These are phyloP conservation scores for human (Homo sapiens) DNA, from an alignment of 2,113 vertebrate genomes.

Conservation along the genomic window DNA sequence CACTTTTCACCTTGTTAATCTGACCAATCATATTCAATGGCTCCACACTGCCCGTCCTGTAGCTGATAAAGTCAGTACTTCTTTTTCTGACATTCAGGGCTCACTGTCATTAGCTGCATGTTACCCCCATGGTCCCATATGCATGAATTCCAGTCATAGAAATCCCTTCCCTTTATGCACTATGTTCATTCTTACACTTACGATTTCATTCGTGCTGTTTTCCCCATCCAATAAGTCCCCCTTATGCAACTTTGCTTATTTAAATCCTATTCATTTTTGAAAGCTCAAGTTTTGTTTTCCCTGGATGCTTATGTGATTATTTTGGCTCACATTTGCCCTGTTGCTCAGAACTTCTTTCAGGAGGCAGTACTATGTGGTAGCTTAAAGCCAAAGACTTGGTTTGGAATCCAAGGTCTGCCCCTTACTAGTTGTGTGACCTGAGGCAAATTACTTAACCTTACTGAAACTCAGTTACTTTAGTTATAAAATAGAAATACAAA, in stretches of 20 bases:
- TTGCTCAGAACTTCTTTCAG: slow-evolving; percentile 27
- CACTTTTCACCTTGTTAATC: neutral
- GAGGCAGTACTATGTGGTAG: neutral
- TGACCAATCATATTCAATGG: neutral
- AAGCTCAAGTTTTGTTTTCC: slow-evolving; percentile 8
- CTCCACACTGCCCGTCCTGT: neutral
- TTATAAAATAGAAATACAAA: neutral
- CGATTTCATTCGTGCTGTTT: neutral
- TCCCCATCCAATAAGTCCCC: neutral
- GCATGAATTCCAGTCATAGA: neutral
- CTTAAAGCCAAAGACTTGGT: neutral
- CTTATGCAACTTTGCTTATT: neutral
- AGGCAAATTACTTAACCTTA: neutral
- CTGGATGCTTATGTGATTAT: slow-evolving; percentile 2
- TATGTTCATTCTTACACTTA: neutral
- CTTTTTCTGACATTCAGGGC: neutral
- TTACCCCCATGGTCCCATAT: no score
- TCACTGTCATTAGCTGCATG: neutral
- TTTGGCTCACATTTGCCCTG: neutral
- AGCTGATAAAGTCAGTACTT: neutral
- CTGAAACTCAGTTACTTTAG: neutral
- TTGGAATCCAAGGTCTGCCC: neutral
- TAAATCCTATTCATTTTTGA: neutral
- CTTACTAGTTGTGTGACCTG: neutral
- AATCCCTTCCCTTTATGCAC: neutral